Evolutionary conservation across 1,140 invertebrate species (phyloP).

Genomic region (Magallana gigas): DNA sequence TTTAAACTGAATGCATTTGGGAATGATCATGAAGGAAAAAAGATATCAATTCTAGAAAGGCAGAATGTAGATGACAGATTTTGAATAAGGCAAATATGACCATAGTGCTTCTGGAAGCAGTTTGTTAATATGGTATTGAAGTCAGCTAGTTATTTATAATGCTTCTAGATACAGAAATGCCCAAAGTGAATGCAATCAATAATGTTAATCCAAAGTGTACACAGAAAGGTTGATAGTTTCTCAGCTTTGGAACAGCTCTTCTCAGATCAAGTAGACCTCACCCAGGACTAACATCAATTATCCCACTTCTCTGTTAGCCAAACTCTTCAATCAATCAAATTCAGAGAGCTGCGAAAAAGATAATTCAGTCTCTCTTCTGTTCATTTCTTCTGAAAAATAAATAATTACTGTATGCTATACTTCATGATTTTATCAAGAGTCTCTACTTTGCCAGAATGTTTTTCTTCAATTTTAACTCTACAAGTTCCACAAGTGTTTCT

Average conservation of each 20-base stretch:
- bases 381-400: neutral
- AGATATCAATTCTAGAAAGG: constrained; percentile 20
- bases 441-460: neutral
- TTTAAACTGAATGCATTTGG: constrained; percentile 8
- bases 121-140: constrained; percentile 50
- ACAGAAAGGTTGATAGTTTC: constrained; percentile 37
- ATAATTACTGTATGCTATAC: neutral
- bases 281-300: constrained; percentile 28
- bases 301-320: constrained; percentile 17
- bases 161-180: constrained; percentile 23
- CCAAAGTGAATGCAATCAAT: constrained; percentile 28
- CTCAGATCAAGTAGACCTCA: constrained; percentile 22
- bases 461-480: no score
- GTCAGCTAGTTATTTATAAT: constrained; percentile 24
- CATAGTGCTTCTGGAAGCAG: neutral
- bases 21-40: neutral
- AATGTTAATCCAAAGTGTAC: constrained; percentile 30
- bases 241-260: constrained; percentile 35
- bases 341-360: neutral
- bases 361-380: neutral
- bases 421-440: neutral
- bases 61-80: constrained; percentile 19
- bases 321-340: constrained; percentile 29
- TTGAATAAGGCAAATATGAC: constrained; percentile 18
- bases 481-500: no score